phyloP scores from a whole-genome alignment of 2,113 vertebrate species.

The Chionomys nivalis region DNA sequence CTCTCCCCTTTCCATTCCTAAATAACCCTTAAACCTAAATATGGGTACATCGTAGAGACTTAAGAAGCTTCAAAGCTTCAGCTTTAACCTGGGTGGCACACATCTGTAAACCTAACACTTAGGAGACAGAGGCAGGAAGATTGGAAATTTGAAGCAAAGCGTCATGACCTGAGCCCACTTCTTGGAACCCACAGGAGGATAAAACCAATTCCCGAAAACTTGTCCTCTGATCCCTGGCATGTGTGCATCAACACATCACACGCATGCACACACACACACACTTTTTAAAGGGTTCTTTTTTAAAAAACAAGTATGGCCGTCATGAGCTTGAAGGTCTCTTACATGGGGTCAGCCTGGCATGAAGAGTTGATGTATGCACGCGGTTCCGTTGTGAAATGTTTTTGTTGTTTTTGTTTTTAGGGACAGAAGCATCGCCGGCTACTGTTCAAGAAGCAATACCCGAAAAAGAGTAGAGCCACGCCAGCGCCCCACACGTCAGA shows the following conservation, averaged over 20 bases:
- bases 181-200: neutral
- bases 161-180: neutral
- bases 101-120: neutral
- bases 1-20: neutral
- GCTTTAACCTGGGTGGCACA: neutral
- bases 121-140: neutral
- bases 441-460: slow-evolving; percentile 50
- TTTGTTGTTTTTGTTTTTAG: slow-evolving; percentile 44
- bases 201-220: neutral
- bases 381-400: neutral
- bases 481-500: neutral
- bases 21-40: neutral
- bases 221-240: neutral
- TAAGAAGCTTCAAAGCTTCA: neutral
- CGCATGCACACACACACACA: neutral
- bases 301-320: neutral
- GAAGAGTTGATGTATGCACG: fast-evolving
- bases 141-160: neutral
- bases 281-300: neutral
- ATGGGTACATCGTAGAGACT: neutral
- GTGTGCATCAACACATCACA: neutral
- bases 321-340: neutral
- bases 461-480: slow-evolving; percentile 72
- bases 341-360: neutral
- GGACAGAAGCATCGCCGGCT: slow-evolving; percentile 60